Percentiles rank a stretch among this genome's conserved stretches.
These are phyloP conservation scores for Liopterus haemorrhoidalis DNA, from an alignment of 2,888 invertebrate genomes.

Conservation along the genomic window DNA sequence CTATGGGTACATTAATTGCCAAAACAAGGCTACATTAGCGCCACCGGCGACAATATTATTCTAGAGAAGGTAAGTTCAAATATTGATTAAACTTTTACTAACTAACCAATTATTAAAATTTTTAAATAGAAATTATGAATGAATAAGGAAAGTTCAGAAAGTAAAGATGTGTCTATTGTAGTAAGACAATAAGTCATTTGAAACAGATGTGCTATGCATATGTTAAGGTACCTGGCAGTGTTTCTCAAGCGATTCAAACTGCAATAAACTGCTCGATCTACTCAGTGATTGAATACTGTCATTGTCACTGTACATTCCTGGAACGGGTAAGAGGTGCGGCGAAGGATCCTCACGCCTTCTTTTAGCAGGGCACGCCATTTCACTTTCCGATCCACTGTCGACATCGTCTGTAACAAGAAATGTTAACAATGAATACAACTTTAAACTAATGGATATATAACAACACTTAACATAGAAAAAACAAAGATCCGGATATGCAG, in stretches of 20 bases:
- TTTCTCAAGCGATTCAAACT: slow-evolving; percentile 77
- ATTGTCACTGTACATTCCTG: slow-evolving; percentile 39
- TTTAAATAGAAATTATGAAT: no score
- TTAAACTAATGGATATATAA: slow-evolving; percentile 8
- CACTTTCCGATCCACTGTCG: slow-evolving; percentile 66
- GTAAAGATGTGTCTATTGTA: no score
- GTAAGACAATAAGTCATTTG: no score
- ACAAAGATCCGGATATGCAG: not conserved
- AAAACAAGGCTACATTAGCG: no score
- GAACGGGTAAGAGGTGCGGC: slow-evolving; percentile 33
- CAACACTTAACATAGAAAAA: slow-evolving; percentile 5
- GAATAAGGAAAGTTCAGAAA: no score
- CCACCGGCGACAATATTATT: no score
- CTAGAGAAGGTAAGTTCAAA: no score
- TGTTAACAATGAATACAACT: no score
- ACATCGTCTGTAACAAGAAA: slow-evolving; percentile 47
- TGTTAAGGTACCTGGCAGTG: slow-evolving; percentile 58
- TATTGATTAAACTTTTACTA: no score
- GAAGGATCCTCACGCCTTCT: slow-evolving; percentile 59
- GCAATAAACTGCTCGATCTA: slow-evolving; percentile 73
- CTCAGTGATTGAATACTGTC: slow-evolving; percentile 58
- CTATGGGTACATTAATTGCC: no score
- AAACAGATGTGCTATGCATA: no score
- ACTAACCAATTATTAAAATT: no score
- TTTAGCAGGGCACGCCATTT: slow-evolving; percentile 70